A percentile compares a stretch with the other conserved stretches of the same genome.
Evolutionary conservation across 2,797 vertebrate species (phyloP).

Genomic region (Leuciscus waleckii): DNA sequence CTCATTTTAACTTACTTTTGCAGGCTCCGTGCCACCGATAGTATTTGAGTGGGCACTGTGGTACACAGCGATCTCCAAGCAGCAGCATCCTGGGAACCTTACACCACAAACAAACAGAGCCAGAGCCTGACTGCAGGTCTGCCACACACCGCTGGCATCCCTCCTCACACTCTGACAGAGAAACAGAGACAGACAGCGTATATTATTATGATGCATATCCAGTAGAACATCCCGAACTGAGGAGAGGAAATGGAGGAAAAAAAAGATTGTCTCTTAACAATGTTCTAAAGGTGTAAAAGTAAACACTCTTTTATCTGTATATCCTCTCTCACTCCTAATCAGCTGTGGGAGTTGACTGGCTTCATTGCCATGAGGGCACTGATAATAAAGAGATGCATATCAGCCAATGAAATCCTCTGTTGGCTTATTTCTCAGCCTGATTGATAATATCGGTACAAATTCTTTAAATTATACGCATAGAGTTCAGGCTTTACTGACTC

Average conservation of each 20-base stretch:
- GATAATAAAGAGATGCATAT: constrained; percentile 43
- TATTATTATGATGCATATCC: constrained; percentile 8
- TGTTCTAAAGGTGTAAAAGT: constrained; percentile 30
- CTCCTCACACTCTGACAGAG: constrained; percentile 82
- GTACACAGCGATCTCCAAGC: constrained; percentile 84
- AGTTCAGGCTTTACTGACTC: not conserved
- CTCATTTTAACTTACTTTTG: constrained; percentile 75
- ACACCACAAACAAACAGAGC: constrained; percentile 88
- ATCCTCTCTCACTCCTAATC: constrained; percentile 44
- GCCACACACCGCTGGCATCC: constrained; percentile 86
- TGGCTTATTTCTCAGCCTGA: constrained; percentile 22
- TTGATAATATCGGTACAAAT: not conserved
- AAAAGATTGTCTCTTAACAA: constrained; percentile 5
- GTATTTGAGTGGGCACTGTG: constrained; percentile 80
- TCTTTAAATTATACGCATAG: constrained; percentile 9
- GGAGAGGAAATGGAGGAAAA: not conserved
- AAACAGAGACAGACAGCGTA: not conserved
- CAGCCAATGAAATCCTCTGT: not conserved
- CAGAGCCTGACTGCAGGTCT: constrained; percentile 73
- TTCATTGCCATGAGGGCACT: constrained; percentile 14
- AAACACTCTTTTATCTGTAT: constrained; percentile 39
- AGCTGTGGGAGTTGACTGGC: constrained; percentile 20
- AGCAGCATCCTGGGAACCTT: constrained; percentile 75
- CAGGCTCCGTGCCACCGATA: constrained; percentile 79
- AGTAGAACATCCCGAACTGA: not conserved